Evolutionary conservation across 2,888 invertebrate genomes (phyloP), one percentile per base, ranked within the genome.

Genomic region (Pachymerium ferrugineum): DNA sequence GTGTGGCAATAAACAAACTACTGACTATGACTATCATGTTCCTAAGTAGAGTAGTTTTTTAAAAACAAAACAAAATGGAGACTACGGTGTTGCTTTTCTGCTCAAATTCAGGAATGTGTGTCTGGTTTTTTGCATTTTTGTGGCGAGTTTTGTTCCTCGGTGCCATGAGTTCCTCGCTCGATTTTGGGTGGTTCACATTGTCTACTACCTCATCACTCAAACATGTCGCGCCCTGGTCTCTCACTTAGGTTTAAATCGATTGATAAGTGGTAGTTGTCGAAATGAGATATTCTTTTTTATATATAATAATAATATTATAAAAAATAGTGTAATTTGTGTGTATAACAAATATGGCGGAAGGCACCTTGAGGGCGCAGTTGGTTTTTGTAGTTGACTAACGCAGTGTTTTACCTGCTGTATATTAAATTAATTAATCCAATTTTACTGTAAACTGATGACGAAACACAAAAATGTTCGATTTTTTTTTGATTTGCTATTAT

Each of bases 11-110:
- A 62, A 62, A 62, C 62, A 62, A 62, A 62, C 62, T 62, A 62
- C 62, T 62, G 62, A 62, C 62, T 62, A 62, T 62, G 62, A 69
- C 70, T 69, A 33, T 69, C 70, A 69, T 33, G 70, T 69, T 30
- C 70, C 70, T 69, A 30, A 69, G 70, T 69, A 33, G 30, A 22
- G 30, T 69, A 69, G 70, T 69, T 69, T 33, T 68, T 31, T 69
- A 31, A 69, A 33, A 29, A 31, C 10, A 30, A 69, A 29, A 12
- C 25, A 33, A 33, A 69, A 33, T 30, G 70, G 62, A 25, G 62
- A 62, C 62, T 62, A 62, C 62, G 62, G 62, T 62, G 62, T 62
- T 62, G 62, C 62, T 62, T 62, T 62, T 62, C 62, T 62, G 62
- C 62, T 62, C 62, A 62, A 62, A 62, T 62, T 62, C 62, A 62